Percentiles rank a stretch among this genome's conserved stretches.
Evolutionary conservation across 1,140 invertebrate genomes (phyloP).

Genomic region (Fopius arisanus): DNA sequence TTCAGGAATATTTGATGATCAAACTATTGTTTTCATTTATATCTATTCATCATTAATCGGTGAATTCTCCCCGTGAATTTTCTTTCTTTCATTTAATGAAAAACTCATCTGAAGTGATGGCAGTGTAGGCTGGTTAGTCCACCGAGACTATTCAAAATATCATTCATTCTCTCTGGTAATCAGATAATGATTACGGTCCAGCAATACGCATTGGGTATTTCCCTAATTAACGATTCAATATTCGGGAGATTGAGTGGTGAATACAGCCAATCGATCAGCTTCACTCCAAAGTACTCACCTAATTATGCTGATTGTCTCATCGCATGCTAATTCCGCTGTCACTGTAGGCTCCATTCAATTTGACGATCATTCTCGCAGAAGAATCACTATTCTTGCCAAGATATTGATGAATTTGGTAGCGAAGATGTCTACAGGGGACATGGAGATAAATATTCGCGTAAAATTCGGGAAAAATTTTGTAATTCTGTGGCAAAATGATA

Average conservation of each 20-base stretch:
- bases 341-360: background rate
- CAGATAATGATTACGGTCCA: background rate
- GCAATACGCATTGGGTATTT: background rate
- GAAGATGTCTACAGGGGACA: no score
- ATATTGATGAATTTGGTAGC: no score
- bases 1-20: no score
- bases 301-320: conserved; percentile 3
- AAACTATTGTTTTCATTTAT: no score
- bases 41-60: no score
- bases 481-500: no score
- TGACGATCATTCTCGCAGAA: background rate
- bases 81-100: no score
- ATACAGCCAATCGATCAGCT: background rate
- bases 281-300: background rate
- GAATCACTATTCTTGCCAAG: background rate
- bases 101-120: no score
- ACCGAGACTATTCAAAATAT: background rate
- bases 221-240: conserved; percentile 1
- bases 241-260: background rate
- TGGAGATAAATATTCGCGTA: no score
- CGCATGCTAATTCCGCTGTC: background rate
- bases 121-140: background rate
- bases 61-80: no score
- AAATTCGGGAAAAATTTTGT: no score
- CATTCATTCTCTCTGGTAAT: background rate